Conservation (phyloP, 2,888 invertebrate species). For the Fabriciana adippe region DNA sequence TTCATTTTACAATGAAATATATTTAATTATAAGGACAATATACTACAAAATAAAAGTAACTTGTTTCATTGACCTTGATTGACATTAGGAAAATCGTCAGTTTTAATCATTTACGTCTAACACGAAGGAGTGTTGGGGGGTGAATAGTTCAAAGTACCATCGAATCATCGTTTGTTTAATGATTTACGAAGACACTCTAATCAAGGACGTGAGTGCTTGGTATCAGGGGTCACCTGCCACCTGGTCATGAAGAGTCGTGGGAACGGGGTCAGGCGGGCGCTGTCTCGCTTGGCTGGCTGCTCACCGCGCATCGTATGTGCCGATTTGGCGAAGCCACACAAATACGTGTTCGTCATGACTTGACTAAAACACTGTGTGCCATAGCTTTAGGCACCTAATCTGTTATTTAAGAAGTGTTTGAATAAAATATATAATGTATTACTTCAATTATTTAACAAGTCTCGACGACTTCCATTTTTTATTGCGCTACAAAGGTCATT, state of each 20-base stretch:
- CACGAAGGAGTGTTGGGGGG: neutral
- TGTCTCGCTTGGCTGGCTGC: slow-evolving; percentile 66
- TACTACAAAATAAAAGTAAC: too few species aligned
- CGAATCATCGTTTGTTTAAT: slow-evolving; percentile 4
- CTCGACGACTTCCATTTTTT: too few species aligned
- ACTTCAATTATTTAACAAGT: too few species aligned
- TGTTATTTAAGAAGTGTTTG: neutral
- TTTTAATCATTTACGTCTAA: neutral
- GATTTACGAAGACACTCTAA: slow-evolving; percentile 17
- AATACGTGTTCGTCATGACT: slow-evolving; percentile 37
- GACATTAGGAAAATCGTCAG: too few species aligned
- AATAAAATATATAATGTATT: neutral
- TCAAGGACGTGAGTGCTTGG: slow-evolving; percentile 46
- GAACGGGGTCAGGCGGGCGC: slow-evolving; percentile 77
- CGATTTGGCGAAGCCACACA: slow-evolving; percentile 41
- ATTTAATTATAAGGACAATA: too few species aligned
- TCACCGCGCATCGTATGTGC: slow-evolving; percentile 43
- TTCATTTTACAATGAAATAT: too few species aligned
- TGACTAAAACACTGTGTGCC: slow-evolving; percentile 18
- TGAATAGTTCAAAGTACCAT: neutral
- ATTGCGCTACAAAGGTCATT: too few species aligned
- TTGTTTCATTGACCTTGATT: too few species aligned
- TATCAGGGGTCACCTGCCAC: slow-evolving; percentile 55
- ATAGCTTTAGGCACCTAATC: slow-evolving; percentile 10
- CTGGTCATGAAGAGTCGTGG: slow-evolving; percentile 57